Conservation (phyloP, 1,140 invertebrate genomes). For the Trachymyrmex septentrionalis region DNA sequence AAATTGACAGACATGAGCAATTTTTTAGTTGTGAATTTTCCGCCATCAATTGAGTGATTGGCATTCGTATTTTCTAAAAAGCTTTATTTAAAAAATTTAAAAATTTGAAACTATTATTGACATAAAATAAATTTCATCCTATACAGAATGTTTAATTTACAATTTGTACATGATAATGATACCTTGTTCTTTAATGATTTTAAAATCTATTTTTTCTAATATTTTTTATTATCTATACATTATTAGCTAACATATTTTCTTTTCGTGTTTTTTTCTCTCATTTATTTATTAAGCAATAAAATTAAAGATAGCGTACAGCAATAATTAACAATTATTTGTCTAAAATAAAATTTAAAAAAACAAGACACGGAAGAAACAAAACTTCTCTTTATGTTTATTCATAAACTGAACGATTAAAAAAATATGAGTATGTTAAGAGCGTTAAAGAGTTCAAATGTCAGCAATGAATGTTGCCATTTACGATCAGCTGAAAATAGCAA, state of each 20-base stretch:
- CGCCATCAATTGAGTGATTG: neutral
- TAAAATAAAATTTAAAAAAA: neutral
- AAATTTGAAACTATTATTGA: too few relatives aligned
- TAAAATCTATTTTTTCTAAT: neutral
- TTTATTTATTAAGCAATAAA: neutral
- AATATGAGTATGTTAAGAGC: neutral
- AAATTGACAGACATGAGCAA: neutral
- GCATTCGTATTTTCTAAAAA: neutral
- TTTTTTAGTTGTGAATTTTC: neutral
- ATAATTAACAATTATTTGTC: neutral
- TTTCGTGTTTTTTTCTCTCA: neutral
- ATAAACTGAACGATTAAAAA: neutral
- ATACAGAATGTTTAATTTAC: neutral
- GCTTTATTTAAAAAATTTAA: too few relatives aligned
- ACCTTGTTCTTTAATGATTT: neutral
- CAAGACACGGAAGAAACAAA: neutral
- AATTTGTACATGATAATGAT: neutral
- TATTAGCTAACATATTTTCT: neutral
- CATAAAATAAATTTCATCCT: neutral
- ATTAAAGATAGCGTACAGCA: neutral
- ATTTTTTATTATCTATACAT: neutral
- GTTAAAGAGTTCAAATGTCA: slow-evolving; percentile 34
- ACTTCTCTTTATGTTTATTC: neutral
- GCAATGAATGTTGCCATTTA: slow-evolving; percentile 37
- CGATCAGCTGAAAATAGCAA: slow-evolving; percentile 42